These are phyloP conservation scores for Sanderia malayensis DNA, from an alignment of 30 jellyfish, hydroid and myxozoan genomes.

Conservation along the genomic window DNA sequence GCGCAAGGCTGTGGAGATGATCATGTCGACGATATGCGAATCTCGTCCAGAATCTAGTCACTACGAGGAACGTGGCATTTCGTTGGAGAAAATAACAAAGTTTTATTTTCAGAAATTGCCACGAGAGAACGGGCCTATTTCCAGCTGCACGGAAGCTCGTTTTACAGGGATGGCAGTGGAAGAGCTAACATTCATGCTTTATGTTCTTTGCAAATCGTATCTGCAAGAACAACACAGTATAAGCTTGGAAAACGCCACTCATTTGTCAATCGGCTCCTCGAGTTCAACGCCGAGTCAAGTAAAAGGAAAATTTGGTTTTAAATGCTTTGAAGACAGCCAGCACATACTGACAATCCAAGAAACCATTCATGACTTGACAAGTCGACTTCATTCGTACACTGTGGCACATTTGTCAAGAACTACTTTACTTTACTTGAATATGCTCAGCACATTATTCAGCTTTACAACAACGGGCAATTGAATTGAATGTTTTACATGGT, in stretches of 20 bases:
- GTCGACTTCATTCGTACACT: slow-evolving; percentile 20
- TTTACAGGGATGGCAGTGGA: slow-evolving; percentile 18
- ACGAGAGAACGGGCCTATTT: not conserved
- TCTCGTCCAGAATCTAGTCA: slow-evolving; percentile 1
- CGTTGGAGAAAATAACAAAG: slow-evolving; percentile 18
- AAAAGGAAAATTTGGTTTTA: not conserved
- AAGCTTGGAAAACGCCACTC: not conserved
- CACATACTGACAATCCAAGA: slow-evolving; percentile 12
- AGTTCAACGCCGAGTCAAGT: not conserved
- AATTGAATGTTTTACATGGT: too few species aligned
- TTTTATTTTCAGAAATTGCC: slow-evolving; percentile 27
- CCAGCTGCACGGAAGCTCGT: not conserved
- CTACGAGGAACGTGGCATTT: not conserved
- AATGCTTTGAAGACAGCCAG: slow-evolving; percentile 35
- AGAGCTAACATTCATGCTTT: slow-evolving; percentile 19
- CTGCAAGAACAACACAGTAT: not conserved
- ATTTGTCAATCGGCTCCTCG: slow-evolving; percentile 6
- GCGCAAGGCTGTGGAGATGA: slow-evolving; percentile 25
- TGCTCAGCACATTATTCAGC: not conserved
- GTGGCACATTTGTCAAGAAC: not conserved
- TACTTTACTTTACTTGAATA: not conserved
- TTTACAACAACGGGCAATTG: not conserved
- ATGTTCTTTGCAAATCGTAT: slow-evolving; percentile 27
- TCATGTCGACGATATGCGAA: slow-evolving; percentile 32
- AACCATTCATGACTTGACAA: slow-evolving; percentile 3